These are phyloP conservation scores for Acleris emargana DNA, from an alignment of 2,888 invertebrate genomes.

Conservation along the genomic window DNA sequence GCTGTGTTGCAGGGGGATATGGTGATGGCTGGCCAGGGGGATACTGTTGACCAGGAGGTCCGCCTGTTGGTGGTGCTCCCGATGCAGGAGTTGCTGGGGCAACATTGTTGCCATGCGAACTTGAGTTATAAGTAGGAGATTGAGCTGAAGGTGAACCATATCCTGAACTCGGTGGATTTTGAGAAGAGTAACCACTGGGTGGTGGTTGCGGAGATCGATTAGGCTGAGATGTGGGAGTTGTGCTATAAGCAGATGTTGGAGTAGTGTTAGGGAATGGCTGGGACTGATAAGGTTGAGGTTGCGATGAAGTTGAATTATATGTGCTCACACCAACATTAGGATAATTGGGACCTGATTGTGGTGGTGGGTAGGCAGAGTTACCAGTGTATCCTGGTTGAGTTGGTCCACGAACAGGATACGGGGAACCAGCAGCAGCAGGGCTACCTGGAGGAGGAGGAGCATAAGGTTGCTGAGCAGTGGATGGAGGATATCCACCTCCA, in stretches of 20 bases:
- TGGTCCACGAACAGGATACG: slow-evolving; percentile 73
- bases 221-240: slow-evolving; percentile 78
- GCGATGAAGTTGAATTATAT: slow-evolving; percentile 75
- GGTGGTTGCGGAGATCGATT: slow-evolving; percentile 84
- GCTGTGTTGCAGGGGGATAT: slow-evolving; percentile 85
- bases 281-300: slow-evolving; percentile 78
- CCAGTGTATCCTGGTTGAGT: slow-evolving; percentile 75
- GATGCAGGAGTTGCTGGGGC: slow-evolving; percentile 78
- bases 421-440: slow-evolving; percentile 70
- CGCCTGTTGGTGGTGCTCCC: slow-evolving; percentile 74
- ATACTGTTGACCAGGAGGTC: slow-evolving; percentile 85
- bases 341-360: slow-evolving; percentile 72
- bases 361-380: slow-evolving; percentile 76
- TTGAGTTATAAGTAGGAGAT: slow-evolving; percentile 86
- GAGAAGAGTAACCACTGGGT: slow-evolving; percentile 81
- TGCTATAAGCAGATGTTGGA: slow-evolving; percentile 80
- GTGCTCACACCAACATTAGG: slow-evolving; percentile 78
- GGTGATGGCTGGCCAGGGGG: slow-evolving; percentile 86
- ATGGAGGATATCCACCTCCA: slow-evolving; percentile 75
- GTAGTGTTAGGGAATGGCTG: slow-evolving; percentile 79
- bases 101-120: slow-evolving; percentile 80
- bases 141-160: slow-evolving; percentile 87
- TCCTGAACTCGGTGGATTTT: slow-evolving; percentile 82
- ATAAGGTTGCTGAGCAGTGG: slow-evolving; percentile 76
- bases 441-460: slow-evolving; percentile 78